Conservation (phyloP, 2,888 invertebrate genomes). For the Trilocha varians region DNA sequence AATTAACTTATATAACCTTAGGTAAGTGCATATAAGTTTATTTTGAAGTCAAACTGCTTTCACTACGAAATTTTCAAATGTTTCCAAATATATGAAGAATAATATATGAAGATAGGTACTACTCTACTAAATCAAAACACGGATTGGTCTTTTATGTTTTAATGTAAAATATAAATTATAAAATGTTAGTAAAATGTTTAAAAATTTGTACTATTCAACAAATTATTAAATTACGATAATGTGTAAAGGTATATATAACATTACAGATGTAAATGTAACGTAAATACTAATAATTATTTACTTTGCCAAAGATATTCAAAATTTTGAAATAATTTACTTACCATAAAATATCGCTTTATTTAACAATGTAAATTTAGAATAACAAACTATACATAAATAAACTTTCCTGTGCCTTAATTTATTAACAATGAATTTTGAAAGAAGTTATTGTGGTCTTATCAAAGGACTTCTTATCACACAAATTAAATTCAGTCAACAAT, state of each 20-base stretch:
- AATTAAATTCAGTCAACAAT: conserved; percentile 43
- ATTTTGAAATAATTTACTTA: background rate
- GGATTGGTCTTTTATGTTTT: conserved; percentile 66
- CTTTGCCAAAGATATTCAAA: background rate
- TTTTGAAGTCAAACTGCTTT: no score
- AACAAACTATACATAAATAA: background rate
- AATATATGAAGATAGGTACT: conserved; percentile 49
- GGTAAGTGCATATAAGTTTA: no score
- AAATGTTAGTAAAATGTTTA: conserved; percentile 54
- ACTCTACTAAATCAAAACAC: conserved; percentile 72
- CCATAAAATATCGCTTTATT: background rate
- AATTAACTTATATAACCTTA: no score
- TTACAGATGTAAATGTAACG: conserved; percentile 12
- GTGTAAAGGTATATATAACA: conserved; percentile 21
- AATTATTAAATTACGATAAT: conserved; percentile 18
- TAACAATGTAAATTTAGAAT: background rate
- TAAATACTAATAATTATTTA: background rate
- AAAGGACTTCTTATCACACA: conserved; percentile 38
- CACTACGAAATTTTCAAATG: conserved; percentile 6
- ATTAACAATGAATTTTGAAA: background rate
- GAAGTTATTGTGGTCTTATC: conserved; percentile 11
- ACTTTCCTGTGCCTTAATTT: background rate
- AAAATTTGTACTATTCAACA: conserved; percentile 46
- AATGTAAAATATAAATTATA: conserved; percentile 56
- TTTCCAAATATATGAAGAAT: background rate